Conservation (phyloP, 2,113 vertebrate species). For the Catharus bicknelli region DNA sequence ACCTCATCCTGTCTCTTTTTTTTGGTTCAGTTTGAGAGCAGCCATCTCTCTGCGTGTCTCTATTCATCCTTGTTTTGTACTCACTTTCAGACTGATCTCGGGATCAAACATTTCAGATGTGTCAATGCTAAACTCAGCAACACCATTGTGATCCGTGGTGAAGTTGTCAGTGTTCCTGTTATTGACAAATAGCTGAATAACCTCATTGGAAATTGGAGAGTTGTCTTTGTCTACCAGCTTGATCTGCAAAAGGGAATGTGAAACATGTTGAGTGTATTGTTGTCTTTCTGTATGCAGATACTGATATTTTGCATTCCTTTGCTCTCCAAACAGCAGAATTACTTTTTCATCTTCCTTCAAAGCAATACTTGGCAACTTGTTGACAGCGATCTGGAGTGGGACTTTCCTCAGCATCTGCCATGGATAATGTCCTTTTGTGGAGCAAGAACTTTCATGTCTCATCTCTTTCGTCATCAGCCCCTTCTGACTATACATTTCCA, state of each 20-base stretch:
- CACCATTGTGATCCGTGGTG: slow-evolving; percentile 51
- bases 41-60: background rate
- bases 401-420: background rate
- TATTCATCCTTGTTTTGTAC: background rate
- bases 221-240: slow-evolving; percentile 46
- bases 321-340: background rate
- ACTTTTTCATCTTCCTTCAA: background rate
- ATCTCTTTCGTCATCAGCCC: background rate
- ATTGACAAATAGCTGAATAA: slow-evolving; percentile 57
- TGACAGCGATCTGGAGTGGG: background rate
- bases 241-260: slow-evolving; percentile 10
- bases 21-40: background rate
- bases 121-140: slow-evolving; percentile 57
- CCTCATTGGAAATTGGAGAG: slow-evolving; percentile 52
- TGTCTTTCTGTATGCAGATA: background rate
- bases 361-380: background rate
- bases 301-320: background rate
- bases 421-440: background rate
- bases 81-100: slow-evolving; percentile 63
- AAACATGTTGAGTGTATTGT: accelerated
- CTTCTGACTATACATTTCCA: background rate
- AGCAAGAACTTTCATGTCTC: background rate
- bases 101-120: slow-evolving; percentile 44
- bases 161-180: slow-evolving; percentile 42
- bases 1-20: background rate